phyloP scores from a whole-genome alignment of 2,888 invertebrate species.

The Oegoconia quadripuncta region DNA sequence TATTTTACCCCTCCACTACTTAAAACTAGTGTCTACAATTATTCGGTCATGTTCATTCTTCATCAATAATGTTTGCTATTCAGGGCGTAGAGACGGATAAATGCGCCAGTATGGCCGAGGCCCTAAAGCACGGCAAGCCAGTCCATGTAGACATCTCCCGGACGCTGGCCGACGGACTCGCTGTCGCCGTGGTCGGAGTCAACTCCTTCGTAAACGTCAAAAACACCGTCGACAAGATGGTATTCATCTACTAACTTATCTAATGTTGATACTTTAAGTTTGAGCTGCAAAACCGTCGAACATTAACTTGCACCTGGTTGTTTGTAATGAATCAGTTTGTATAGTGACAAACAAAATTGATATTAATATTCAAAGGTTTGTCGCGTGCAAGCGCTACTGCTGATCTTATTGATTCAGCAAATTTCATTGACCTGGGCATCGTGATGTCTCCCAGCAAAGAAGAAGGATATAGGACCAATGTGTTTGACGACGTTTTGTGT shows the following conservation, averaged over 20 bases:
- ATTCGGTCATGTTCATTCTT: too few relatives aligned
- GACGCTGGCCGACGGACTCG: slow-evolving; percentile 92
- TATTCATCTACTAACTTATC: slow-evolving; percentile 35
- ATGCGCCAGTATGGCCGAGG: slow-evolving; percentile 90
- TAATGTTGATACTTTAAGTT: neutral
- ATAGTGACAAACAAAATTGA: neutral
- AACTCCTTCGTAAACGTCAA: slow-evolving; percentile 89
- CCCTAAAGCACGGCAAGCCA: slow-evolving; percentile 84
- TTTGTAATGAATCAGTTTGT: too few relatives aligned
- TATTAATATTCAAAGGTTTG: too few relatives aligned
- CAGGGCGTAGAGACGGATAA: slow-evolving; percentile 95
- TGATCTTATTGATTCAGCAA: neutral
- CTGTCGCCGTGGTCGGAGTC: slow-evolving; percentile 91
- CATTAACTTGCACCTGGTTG: neutral
- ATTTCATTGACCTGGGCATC: neutral
- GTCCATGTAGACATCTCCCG: slow-evolving; percentile 82
- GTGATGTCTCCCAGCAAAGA: too few relatives aligned
- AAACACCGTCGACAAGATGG: slow-evolving; percentile 87
- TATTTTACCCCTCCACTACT: too few relatives aligned
- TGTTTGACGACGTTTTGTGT: too few relatives aligned
- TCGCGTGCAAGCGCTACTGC: neutral
- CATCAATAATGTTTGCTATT: too few relatives aligned
- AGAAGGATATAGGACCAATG: too few relatives aligned
- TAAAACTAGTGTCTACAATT: too few relatives aligned
- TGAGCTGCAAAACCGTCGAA: neutral